Base-by-base conservation (phyloP, 2,113 vertebrate genomes). In the Piaya cayana region DNA sequence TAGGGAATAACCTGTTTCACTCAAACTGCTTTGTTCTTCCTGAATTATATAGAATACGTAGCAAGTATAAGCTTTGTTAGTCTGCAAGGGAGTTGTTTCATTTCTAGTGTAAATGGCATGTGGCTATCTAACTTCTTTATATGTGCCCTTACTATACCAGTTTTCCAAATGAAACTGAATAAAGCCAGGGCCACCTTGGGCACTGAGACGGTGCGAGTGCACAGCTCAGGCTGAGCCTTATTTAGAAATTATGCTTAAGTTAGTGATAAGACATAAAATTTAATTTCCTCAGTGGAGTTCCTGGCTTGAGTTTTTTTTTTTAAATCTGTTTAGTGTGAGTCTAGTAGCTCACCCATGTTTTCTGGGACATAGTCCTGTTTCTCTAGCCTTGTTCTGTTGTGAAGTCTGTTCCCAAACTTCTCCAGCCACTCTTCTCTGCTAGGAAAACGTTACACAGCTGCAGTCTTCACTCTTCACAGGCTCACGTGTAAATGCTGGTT, bases 71-170 rank as follows among this genome's bases (percentile, higher is more conserved):
- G 30, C 29, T 78, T 52, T 70, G n/a, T 52, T 3, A 87, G 26
- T 50, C 53, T 81, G 22, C 19, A 60, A 90, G 15, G n/a, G 39
- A 70, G 23, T 77, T 68, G 9, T 74, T 92, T 87, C 9, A 75
- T 88, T 88, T 82, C 47, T 45, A 36, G 19, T 62, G 11, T 65
- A 70, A 64, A 77, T 82, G 58, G 25, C 25, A 70, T 20, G 49
- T 0, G 0, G 30, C 53, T 85, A 59, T 65, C 2, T 1, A 63
- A 58, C 9, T 53, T 65, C 45, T 74, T 43, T 39, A 9, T 25
- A 36, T 18, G 12, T 71, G 70, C 36, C 25, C 36, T 63, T 75
- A 82, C 58, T 67, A 49, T 7, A 67, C n/a, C 30, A 25, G 9
- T 49, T 63, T 59, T 76, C 55, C 49, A 79, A 45, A 88, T 45